Base-by-base conservation (phyloP, 2,797 vertebrate species). In the Hydrolagus colliei region DNA sequence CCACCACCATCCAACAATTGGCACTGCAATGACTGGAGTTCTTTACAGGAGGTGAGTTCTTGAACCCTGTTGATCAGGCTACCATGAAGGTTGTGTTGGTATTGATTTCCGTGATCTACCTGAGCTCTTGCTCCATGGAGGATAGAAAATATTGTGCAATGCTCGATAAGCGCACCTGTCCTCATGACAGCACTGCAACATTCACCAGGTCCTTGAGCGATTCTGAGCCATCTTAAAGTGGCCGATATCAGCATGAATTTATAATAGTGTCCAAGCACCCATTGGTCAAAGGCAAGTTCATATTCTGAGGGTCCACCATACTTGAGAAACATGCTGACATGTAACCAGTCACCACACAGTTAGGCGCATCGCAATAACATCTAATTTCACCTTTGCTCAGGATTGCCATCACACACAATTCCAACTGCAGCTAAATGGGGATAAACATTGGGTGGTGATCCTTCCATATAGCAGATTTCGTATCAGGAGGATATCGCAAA, bases 101-200 rank as follows among this genome's bases (percentile, higher is more conserved):
- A 95, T 85, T 95, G 92, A 89, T 91, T 92, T 75, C 95, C 92
- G 78, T 95, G 94, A 88, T 97, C 98, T 93, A 99, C 98, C 98
- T 96, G 96, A 92, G 3, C 93, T 91, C 87, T 97, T 97, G 0
- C 94, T 91, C 88, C 94, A 94, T 89, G 95, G 92, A 89, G 97
- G 94, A 9, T 95, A 93, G 84, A 98, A 91, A 35, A 95, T 94
- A 88, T 98, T 97, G 0, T 97, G 97, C 16, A 99, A 94, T 73
- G 97, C 97, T 89, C 95, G 93, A 92, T 99, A 99, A 95, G 99
- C 99, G 94, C 98, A 99, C 98, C 99, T 99, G 89, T 99, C 98
- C 85, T 99, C 97, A 12, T 98, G 95, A 92, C 98, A 99, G 89
- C 98, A 99, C 89, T 97, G 96, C 90, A 98, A 88, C 0, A 91